Evolutionary conservation across 2,797 vertebrate species (phyloP), one percentile per base, ranked within the genome.

Genomic region (Alauda arvensis): DNA sequence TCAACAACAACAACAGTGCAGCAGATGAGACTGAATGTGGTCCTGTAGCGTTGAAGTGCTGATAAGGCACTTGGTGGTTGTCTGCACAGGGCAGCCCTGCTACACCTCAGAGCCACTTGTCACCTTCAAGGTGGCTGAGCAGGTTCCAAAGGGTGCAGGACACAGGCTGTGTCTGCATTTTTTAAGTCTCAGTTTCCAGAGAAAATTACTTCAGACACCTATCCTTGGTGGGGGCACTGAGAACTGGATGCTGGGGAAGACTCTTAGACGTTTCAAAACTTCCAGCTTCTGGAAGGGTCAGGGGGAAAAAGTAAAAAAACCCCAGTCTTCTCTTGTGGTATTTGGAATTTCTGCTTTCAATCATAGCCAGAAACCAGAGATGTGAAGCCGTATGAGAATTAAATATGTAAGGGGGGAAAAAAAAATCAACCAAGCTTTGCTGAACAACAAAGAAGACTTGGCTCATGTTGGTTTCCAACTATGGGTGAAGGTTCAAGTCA

Each of bases 401-500:
- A 93, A 95, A 91, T 91, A 91, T 65, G 80, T 87, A 82, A 85
- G 85, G 82, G 29, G 25, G 0, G 1, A 49, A 70, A 88, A 92
- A 93, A 93, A 83, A 70, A 89, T 83, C 92, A 85, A 92, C 93
- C 82, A 91, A 94, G 85, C 71, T 87, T 92, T 75, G 59, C 88
- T 74, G 60, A 91, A 93, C 92, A 94, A 94, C 93, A 94, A 95
- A 92, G 93, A 85, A 6, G 23, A 70, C 80, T 94, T 92, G 87
- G 90, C 90, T 93, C 61, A 68, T 55, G 87, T 67, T 92, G 90
- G 92, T 94, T 94, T 93, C 88, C 87, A 95, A 93, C 88, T 92
- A 93, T 94, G 93, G 93, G 93, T 95, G 92, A 95, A 88, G 93
- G 93, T 94, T 95, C 93, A 94, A 95, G 87, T 94, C 92, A 87